phyloP scores from a whole-genome alignment of 2,797 vertebrate species.

The Darevskia mixta region DNA sequence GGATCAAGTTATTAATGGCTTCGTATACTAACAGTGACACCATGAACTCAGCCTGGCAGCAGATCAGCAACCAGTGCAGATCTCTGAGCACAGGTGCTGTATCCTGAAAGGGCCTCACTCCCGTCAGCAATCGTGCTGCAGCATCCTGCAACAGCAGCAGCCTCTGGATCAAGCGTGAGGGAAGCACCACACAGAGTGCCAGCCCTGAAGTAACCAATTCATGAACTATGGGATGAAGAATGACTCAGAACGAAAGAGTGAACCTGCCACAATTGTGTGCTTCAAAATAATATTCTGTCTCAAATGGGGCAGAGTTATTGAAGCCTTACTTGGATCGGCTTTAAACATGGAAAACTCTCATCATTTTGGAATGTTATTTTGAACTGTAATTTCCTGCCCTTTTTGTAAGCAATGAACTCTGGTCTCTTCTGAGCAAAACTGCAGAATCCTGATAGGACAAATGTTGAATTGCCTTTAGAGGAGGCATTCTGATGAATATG shows the following conservation, averaged over 20 bases:
- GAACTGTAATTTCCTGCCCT: conserved; percentile 18
- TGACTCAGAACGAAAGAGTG: background rate
- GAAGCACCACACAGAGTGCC: too few species aligned
- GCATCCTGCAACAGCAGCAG: too few species aligned
- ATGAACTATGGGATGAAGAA: background rate
- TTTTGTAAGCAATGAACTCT: background rate
- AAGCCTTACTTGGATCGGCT: background rate
- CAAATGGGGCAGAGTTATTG: background rate
- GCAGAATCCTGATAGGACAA: background rate
- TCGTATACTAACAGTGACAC: too few species aligned
- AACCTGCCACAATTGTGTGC: background rate
- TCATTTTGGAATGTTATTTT: conserved; percentile 34
- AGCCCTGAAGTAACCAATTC: too few species aligned
- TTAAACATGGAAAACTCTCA: conserved; percentile 22
- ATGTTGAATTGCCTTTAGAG: background rate
- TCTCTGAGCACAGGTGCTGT: too few species aligned
- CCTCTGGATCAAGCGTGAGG: too few species aligned
- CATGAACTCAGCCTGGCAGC: background rate
- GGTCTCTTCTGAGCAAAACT: background rate
- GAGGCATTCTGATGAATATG: background rate
- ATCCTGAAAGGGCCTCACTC: too few species aligned
- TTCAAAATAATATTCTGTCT: background rate
- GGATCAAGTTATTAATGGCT: too few species aligned
- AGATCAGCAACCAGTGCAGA: too few species aligned
- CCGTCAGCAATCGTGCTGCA: too few species aligned